Conservation (phyloP, 2,113 vertebrate species). For the Diadophis punctatus region DNA sequence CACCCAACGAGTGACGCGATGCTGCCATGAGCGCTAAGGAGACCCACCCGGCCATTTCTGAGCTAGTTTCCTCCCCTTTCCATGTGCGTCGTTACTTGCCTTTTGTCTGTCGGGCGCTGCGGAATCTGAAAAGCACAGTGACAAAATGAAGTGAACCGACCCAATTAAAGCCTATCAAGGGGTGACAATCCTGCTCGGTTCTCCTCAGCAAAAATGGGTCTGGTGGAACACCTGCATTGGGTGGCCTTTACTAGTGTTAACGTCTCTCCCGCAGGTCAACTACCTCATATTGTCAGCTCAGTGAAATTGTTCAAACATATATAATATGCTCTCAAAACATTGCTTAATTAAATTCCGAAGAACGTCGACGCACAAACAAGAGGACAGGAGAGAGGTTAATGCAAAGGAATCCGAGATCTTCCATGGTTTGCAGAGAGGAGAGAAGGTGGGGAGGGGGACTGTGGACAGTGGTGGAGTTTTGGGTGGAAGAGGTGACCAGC, state of each 20-base stretch:
- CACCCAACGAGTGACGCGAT: not conserved
- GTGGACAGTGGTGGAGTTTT: not conserved
- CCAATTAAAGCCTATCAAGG: constrained; percentile 57
- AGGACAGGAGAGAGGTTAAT: constrained; percentile 58
- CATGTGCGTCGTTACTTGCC: not conserved
- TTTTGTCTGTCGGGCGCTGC: constrained; percentile 13
- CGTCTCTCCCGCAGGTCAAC: constrained; percentile 65
- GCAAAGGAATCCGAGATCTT: constrained; percentile 59
- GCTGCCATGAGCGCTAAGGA: not conserved
- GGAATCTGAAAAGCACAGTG: constrained; percentile 35
- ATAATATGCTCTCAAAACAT: constrained; percentile 65
- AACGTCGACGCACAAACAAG: constrained; percentile 68
- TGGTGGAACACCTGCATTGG: constrained; percentile 13
- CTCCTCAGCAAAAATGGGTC: constrained; percentile 22
- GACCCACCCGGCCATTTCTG: constrained; percentile 12
- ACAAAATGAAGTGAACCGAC: constrained; percentile 29
- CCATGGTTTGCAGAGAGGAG: constrained; percentile 66
- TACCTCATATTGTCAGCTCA: constrained; percentile 58
- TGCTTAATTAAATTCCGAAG: constrained; percentile 73
- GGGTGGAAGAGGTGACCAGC: constrained; percentile 55
- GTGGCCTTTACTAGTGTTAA: constrained; percentile 41
- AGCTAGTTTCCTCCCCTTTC: not conserved
- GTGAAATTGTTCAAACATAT: constrained; percentile 66
- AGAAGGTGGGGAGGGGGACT: constrained; percentile 47
- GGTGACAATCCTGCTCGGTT: constrained; percentile 30